phyloP scores from a whole-genome alignment of 2,888 invertebrate genomes.

The Ormyrus pomaceus region DNA sequence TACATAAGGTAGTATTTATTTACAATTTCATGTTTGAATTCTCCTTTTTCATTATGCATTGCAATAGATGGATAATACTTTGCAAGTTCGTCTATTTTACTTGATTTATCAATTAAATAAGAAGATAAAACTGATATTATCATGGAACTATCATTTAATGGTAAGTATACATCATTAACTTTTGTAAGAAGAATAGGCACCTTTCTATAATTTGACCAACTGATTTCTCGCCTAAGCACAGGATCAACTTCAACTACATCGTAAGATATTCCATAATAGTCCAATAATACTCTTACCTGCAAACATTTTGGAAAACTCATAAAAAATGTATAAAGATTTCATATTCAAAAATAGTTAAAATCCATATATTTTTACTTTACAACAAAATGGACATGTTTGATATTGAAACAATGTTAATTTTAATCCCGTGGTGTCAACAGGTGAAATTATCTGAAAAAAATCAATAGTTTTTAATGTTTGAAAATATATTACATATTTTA shows the following conservation, averaged over 20 bases:
- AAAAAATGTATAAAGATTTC: conserved; percentile 34
- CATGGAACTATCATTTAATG: conserved; percentile 94
- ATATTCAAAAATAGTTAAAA: conserved; percentile 12
- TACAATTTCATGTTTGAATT: conserved; percentile 84
- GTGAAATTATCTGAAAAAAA: conserved; percentile 80
- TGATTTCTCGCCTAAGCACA: conserved; percentile 91
- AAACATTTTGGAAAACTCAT: background rate
- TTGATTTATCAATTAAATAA: conserved; percentile 80
- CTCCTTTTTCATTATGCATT: conserved; percentile 83
- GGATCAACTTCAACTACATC: conserved; percentile 98
- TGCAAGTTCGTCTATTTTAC: conserved; percentile 82
- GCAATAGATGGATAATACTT: conserved; percentile 86
- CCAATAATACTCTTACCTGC: conserved; percentile 86
- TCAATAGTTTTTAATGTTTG: background rate
- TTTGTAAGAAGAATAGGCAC: conserved; percentile 93
- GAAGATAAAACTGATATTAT: conserved; percentile 93
- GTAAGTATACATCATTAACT: conserved; percentile 85
- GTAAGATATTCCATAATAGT: conserved; percentile 95
- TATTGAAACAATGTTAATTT: conserved; percentile 96
- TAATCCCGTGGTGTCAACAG: conserved; percentile 82
- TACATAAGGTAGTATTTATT: conserved; percentile 94
- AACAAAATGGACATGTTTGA: conserved; percentile 98
- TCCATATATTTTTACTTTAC: conserved; percentile 81
- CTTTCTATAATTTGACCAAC: conserved; percentile 96
- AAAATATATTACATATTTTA: background rate